A percentile compares a stretch with the other conserved stretches of the same genome.
Evolutionary conservation across 2,113 vertebrate species (phyloP).

Genomic region (Polypterus senegalus): DNA sequence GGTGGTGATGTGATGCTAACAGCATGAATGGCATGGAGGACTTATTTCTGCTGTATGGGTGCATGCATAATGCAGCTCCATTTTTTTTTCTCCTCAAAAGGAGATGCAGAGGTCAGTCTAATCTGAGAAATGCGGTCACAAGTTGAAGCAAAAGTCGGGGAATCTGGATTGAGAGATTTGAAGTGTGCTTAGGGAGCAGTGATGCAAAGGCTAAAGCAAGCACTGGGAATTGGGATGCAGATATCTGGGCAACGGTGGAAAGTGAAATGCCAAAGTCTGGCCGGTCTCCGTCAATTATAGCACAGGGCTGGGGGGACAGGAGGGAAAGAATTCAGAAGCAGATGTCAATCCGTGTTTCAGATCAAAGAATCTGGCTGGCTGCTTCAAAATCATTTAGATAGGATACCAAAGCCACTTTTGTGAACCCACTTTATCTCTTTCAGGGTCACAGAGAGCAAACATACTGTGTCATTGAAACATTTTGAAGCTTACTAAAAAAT

Average conservation of each 20-base stretch:
- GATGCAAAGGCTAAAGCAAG: conserved; percentile 35
- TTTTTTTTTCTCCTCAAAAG: conserved; percentile 41
- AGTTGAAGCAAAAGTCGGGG: conserved; percentile 27
- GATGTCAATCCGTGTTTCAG: conserved; percentile 30
- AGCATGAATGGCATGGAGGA: conserved; percentile 42
- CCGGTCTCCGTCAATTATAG: conserved; percentile 29
- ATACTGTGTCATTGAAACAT: too few relatives aligned
- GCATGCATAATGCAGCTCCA: conserved; percentile 38
- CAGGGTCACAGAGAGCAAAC: too few relatives aligned
- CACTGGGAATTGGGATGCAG: conserved; percentile 41
- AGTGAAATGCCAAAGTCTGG: conserved; percentile 34
- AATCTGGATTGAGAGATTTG: conserved; percentile 23
- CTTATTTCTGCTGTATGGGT: conserved; percentile 37
- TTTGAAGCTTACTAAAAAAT: too few relatives aligned
- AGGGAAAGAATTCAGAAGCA: conserved; percentile 26
- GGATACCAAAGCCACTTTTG: too few relatives aligned
- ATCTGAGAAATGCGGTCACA: conserved; percentile 40
- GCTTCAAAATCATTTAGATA: too few relatives aligned
- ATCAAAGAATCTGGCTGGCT: conserved; percentile 15
- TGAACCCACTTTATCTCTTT: too few relatives aligned
- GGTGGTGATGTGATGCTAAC: conserved; percentile 34
- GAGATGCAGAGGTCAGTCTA: conserved; percentile 52
- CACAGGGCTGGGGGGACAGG: conserved; percentile 16
- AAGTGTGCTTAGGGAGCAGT: conserved; percentile 4
- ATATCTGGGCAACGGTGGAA: conserved; percentile 32